Conservation (phyloP, 2,888 invertebrate species). For the Acanthacorydalis orientalis region DNA sequence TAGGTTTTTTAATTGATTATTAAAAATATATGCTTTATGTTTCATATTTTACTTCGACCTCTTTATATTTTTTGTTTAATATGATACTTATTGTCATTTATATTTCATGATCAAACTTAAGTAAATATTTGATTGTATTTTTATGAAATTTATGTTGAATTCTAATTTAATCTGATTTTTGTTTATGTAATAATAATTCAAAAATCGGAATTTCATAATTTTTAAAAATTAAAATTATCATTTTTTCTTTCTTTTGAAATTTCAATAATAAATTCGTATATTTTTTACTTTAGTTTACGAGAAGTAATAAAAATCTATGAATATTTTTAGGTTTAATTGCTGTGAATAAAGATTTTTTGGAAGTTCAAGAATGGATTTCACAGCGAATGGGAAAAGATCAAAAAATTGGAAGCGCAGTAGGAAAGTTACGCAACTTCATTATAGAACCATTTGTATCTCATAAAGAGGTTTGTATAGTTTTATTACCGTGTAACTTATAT, state of each 20-base stretch:
- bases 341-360: constrained; percentile 68
- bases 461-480: constrained; percentile 44
- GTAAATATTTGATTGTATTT: neutral
- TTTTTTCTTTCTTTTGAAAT: too few species aligned
- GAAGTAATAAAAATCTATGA: neutral
- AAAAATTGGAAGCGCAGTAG: constrained; percentile 71
- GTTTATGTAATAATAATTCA: too few species aligned
- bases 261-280: too few species aligned
- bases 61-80: too few species aligned
- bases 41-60: too few species aligned
- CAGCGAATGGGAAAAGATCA: constrained; percentile 75
- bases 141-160: neutral
- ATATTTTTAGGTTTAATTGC: constrained; percentile 56
- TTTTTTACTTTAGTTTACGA: too few species aligned
- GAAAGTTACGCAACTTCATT: constrained; percentile 84
- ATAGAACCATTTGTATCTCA: constrained; percentile 94
- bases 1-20: constrained; percentile 35
- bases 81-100: too few species aligned
- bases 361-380: constrained; percentile 71
- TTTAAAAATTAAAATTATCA: too few species aligned
- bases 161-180: neutral
- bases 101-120: too few species aligned
- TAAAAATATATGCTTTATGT: too few species aligned
- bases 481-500: too few species aligned
- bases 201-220: too few species aligned